A percentile compares a stretch with the other conserved stretches of the same genome.
These are phyloP conservation scores for Alauda arvensis DNA, from an alignment of 2,797 vertebrate genomes.

Conservation along the genomic window DNA sequence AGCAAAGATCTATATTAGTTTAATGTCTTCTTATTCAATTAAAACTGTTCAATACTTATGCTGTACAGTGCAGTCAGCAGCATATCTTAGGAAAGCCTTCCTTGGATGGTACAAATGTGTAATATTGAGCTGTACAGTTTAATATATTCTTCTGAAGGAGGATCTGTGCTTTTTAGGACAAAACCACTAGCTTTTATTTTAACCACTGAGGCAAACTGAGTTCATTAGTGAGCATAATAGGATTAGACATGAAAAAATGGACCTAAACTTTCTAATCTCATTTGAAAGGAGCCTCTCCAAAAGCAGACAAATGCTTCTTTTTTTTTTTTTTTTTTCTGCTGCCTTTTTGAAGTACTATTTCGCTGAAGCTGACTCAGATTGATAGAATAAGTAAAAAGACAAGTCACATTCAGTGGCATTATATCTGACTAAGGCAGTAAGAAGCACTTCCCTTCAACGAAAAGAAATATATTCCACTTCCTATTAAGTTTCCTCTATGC, in stretches of 20 bases:
- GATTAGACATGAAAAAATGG: constrained; percentile 58
- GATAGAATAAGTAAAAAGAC: constrained; percentile 56
- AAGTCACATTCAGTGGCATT: constrained; percentile 33
- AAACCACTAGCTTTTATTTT: constrained; percentile 51
- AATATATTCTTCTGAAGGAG: constrained; percentile 41
- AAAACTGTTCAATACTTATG: constrained; percentile 5
- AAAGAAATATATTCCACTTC: constrained; percentile 33
- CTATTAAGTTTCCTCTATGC: constrained; percentile 26
- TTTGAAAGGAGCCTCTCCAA: constrained; percentile 56
- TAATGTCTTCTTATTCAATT: constrained; percentile 52
- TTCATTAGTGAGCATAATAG: constrained; percentile 65
- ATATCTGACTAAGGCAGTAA: constrained; percentile 47
- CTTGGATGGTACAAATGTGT: neutral
- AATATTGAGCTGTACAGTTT: constrained; percentile 6
- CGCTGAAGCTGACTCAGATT: constrained; percentile 36
- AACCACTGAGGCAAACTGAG: constrained; percentile 50
- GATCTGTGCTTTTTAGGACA: constrained; percentile 44
- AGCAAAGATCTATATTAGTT: constrained; percentile 56
- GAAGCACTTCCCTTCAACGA: constrained; percentile 26
- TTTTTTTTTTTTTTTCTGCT: constrained; percentile 3
- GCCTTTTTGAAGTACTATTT: constrained; percentile 45
- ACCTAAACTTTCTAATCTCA: constrained; percentile 55
- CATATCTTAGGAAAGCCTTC: constrained; percentile 10
- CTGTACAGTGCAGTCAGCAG: neutral
- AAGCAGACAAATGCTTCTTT: constrained; percentile 27